Percentiles rank a stretch among this genome's conserved stretches.
phyloP scores from a whole-genome alignment of 1,140 invertebrate species.

The Camponotus vicinus region DNA sequence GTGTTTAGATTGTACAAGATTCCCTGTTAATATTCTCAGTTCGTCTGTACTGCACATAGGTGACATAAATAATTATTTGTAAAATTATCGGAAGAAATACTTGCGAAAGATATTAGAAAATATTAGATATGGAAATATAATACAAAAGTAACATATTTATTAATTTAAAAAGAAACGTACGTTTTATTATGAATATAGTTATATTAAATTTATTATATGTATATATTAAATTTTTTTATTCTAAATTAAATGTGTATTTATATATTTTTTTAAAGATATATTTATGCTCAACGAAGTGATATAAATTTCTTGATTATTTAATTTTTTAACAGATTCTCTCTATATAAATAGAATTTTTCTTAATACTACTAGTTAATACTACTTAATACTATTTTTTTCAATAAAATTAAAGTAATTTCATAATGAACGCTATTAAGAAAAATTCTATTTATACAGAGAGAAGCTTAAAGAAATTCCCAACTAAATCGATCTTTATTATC shows the following conservation, averaged over 20 bases:
- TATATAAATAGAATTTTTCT: too few species aligned
- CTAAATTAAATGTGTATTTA: too few species aligned
- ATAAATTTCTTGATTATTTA: not conserved
- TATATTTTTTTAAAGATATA: too few species aligned
- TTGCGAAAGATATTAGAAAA: not conserved
- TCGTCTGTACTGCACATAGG: not conserved
- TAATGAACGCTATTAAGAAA: not conserved
- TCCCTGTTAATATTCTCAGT: not conserved
- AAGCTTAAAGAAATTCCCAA: not conserved
- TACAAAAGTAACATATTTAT: not conserved
- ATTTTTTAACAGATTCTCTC: not conserved
- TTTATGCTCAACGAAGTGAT: not conserved
- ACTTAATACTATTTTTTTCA: too few species aligned
- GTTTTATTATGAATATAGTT: not conserved
- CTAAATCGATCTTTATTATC: conserved; percentile 45
- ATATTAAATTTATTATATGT: not conserved
- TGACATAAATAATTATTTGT: not conserved
- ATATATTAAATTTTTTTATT: not conserved
- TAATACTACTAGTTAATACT: too few species aligned
- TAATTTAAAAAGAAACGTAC: not conserved
- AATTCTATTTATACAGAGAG: not conserved
- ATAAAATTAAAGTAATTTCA: not conserved
- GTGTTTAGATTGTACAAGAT: not conserved
- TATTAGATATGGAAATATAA: not conserved
- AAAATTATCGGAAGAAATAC: not conserved